Base-by-base conservation (phyloP, 1,140 invertebrate species). In the Drosophila nigromelanica region DNA sequence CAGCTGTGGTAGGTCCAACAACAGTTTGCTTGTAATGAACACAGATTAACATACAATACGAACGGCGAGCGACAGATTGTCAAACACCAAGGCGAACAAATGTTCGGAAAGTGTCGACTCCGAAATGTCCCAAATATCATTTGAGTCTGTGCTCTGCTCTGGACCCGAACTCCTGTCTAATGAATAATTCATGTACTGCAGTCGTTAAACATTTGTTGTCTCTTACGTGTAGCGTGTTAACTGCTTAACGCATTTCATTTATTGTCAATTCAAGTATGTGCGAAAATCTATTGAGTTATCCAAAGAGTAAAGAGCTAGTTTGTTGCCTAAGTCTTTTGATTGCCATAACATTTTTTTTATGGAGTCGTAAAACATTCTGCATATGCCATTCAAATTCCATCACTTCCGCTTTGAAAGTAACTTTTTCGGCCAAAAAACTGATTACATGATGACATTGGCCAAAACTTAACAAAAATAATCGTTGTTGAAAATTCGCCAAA, bases 41-140 rank as follows among this genome's bases (percentile, higher is more conserved):
- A 62, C 66, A 59, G 79, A 82, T 87, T 87, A 89, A 78, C 86
- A 87, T 87, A 89, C 82, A 87, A 82, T 87, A 64, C 73, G 30
- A 54, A 27, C 64, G 40, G 30, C 35, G 8, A 51, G 39, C 52
- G 43, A 81, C 78, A 78, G 75, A 78, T 76, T 82, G 75, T 67
- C 71, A 64, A 59, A 70, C 59, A 77, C 54, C 74, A 60, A 51
- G 47, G 45, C 68, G 45, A 51, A 56, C 55, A 43, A 67, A 67
- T 56, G 15, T 11, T n/a, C 55, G 1, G 39, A 54, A 40, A 66
- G 54, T 51, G 51, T 55, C 6, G 37, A 33, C 51, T 64, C 24
- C 21, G 27, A 58, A 48, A 14, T 47, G 43, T 18, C 33, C 33
- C 59, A 51, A 40, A 51, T 27, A 15, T 51, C 33, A 21, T 24